These are phyloP conservation scores for Sebastes hubbsi DNA, from an alignment of 2,797 vertebrate genomes.

Conservation along the genomic window DNA sequence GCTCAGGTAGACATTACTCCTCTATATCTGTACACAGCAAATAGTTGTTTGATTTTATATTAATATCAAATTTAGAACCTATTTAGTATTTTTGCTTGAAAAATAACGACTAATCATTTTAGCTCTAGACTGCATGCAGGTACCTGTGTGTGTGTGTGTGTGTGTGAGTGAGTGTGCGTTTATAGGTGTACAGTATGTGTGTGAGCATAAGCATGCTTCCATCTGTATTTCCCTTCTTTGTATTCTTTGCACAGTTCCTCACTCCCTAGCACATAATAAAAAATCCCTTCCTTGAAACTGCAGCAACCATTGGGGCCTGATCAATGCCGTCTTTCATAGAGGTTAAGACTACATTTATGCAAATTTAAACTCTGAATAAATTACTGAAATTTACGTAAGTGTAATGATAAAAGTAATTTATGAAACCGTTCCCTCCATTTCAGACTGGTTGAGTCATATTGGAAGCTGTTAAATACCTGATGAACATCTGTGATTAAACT, in stretches of 20 bases:
- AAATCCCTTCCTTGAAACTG: not conserved
- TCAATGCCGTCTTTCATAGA: not conserved
- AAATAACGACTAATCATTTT: not conserved
- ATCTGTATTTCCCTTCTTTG: not conserved
- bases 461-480: slow-evolving; percentile 17
- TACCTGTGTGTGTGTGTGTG: no score
- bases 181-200: not conserved
- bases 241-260: slow-evolving; percentile 7
- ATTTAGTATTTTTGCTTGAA: not conserved
- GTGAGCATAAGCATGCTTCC: not conserved
- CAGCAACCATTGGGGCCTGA: not conserved
- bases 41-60: no score
- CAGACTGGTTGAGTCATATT: slow-evolving; percentile 9
- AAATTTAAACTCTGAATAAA: slow-evolving; percentile 7
- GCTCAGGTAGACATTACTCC: no score
- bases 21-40: no score
- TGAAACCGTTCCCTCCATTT: not conserved
- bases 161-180: not conserved
- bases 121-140: not conserved
- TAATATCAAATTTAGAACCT: no score
- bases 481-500: slow-evolving; percentile 15
- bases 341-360: slow-evolving; percentile 3
- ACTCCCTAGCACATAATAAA: not conserved
- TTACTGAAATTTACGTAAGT: not conserved
- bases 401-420: slow-evolving; percentile 15